A percentile compares a stretch with the other conserved stretches of the same genome.
Evolutionary conservation across 2,888 invertebrate species (phyloP).

Genomic region (Tenthredo livida): DNA sequence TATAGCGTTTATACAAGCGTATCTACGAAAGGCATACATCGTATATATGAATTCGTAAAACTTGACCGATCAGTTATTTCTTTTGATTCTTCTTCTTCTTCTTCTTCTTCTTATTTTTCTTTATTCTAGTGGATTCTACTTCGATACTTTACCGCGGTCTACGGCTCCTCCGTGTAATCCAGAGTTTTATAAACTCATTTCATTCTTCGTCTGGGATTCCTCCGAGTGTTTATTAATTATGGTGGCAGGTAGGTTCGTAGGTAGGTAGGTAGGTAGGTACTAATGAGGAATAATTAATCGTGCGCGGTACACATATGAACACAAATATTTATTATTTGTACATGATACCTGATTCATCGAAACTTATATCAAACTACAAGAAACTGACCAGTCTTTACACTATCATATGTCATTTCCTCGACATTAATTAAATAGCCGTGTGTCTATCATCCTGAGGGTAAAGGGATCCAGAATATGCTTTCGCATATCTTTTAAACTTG

Average conservation of each 20-base stretch:
- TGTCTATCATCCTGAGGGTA: background rate
- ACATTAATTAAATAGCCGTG: background rate
- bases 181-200: conserved; percentile 12
- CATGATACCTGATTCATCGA: conserved; percentile 41
- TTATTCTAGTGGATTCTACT: background rate
- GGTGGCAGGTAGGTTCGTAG: background rate
- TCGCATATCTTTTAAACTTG: background rate
- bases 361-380: background rate
- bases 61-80: conserved; percentile 6
- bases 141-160: background rate
- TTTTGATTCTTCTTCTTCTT: background rate
- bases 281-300: conserved; percentile 29
- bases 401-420: background rate
- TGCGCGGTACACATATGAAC: background rate
- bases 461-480: background rate
- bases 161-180: background rate
- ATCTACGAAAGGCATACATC: background rate
- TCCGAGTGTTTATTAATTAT: conserved; percentile 17
- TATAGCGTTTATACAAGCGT: background rate
- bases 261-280: background rate
- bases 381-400: background rate
- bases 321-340: conserved; percentile 54
- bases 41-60: conserved; percentile 24
- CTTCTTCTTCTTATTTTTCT: background rate
- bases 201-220: background rate